phyloP scores from a whole-genome alignment of 2,888 invertebrate species.

The Lacanobia oleracea region DNA sequence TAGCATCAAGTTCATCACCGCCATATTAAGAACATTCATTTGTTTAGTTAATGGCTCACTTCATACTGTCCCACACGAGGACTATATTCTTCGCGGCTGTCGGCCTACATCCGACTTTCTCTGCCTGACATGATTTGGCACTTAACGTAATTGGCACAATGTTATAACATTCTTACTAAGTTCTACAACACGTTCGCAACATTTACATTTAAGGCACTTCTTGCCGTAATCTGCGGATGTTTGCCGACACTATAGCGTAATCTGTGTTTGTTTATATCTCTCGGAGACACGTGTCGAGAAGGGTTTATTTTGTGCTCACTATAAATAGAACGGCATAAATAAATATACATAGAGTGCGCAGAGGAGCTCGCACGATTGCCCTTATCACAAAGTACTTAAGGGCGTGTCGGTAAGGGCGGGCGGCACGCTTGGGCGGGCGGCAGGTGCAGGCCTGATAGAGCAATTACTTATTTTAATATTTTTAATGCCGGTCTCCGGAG shows the following conservation, averaged over 20 bases:
- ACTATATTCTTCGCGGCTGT: slow-evolving; percentile 71
- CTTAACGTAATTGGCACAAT: slow-evolving; percentile 79
- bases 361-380: slow-evolving; percentile 74
- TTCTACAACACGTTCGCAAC: slow-evolving; percentile 43
- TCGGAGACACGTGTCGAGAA: slow-evolving; percentile 61
- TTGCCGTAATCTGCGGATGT: slow-evolving; percentile 47
- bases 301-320: slow-evolving; percentile 63
- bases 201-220: slow-evolving; percentile 43
- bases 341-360: slow-evolving; percentile 68
- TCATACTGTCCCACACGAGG: slow-evolving; percentile 65
- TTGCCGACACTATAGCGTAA: slow-evolving; percentile 41
- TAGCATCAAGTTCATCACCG: slow-evolving; percentile 43
- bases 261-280: slow-evolving; percentile 55
- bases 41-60: slow-evolving; percentile 65
- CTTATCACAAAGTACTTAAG: slow-evolving; percentile 79
- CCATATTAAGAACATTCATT: slow-evolving; percentile 60
- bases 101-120: slow-evolving; percentile 72
- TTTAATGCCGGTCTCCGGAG: slow-evolving; percentile 81
- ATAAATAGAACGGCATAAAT: slow-evolving; percentile 67
- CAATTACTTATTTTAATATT: slow-evolving; percentile 89
- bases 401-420: slow-evolving; percentile 71
- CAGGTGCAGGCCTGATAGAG: slow-evolving; percentile 87
- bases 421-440: slow-evolving; percentile 72
- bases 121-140: slow-evolving; percentile 81
- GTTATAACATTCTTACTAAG: slow-evolving; percentile 52